Conservation (phyloP, 2,113 vertebrate species). For the Campylomormyrus tamandua region DNA sequence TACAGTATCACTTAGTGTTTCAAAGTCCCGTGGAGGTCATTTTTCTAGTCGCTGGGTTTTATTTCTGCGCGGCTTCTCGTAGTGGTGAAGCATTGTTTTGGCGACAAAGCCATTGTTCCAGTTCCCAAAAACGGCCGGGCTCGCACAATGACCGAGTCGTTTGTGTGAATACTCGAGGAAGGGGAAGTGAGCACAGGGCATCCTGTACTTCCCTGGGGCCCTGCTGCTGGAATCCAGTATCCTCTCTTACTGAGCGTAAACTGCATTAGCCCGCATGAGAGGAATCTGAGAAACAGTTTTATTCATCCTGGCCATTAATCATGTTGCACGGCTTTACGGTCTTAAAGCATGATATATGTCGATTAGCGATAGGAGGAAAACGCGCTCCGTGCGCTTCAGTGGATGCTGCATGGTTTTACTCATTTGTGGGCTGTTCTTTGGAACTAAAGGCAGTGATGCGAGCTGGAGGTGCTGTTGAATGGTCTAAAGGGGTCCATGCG, state of each 20-base stretch:
- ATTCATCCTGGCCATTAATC: neutral
- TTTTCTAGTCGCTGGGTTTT: conserved; percentile 29
- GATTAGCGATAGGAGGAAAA: neutral
- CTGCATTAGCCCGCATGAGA: conserved; percentile 31
- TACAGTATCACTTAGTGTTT: neutral
- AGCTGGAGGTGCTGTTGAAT: neutral
- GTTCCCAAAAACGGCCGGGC: conserved; percentile 37
- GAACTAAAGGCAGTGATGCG: neutral
- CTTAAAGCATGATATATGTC: neutral
- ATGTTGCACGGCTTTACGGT: neutral
- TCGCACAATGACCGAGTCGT: conserved; percentile 34
- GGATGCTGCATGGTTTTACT: neutral
- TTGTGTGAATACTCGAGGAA: conserved; percentile 32
- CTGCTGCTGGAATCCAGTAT: conserved; percentile 28
- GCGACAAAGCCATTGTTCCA: conserved; percentile 43
- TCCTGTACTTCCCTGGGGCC: conserved; percentile 37
- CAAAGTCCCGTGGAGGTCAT: neutral
- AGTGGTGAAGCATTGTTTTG: conserved; percentile 37
- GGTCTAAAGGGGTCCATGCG: neutral
- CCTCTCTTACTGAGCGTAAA: conserved; percentile 46
- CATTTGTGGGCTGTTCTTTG: neutral
- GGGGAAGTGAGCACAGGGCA: conserved; percentile 36
- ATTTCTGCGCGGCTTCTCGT: conserved; percentile 36
- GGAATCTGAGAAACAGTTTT: conserved; percentile 15
- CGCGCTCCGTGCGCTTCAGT: neutral